Evolutionary conservation across 2,113 vertebrate species (phyloP), one percentile per base, ranked within the genome.

Genomic region (Macroglossus sobrinus): DNA sequence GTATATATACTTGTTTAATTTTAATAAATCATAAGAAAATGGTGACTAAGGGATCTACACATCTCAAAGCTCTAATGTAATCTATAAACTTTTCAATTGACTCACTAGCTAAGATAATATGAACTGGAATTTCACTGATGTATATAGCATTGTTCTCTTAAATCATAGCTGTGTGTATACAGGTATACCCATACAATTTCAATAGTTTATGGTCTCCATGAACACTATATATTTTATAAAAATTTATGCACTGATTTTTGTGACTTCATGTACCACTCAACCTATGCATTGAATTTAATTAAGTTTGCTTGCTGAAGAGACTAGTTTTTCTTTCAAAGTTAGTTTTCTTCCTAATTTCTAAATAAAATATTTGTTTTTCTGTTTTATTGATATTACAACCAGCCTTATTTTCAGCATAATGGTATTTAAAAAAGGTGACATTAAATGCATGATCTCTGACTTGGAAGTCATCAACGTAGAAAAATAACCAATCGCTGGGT

Each of bases 1-100:
- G 28, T 68, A 28, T 89, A 68, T 84, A n/a, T 88, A 74, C 82
- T 87, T 93, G 22, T 78, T 84, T 93, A 69, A 74, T 92, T 91
- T 81, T 87, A 95, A 95, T 75, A 92, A 97, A 74, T 88, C 72
- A 69, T 35, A 91, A 30, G 79, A 88, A 97, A 95, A 84, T 86
- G 64, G 75, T 89, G 74, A 87, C 38, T 28, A 81, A 85, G 64
- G 55, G 33, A 68, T 78, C 71, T 14, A 47, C 13, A 28, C 35
- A 80, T 96, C 63, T 93, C 82, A 93, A 16, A 33, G 63, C 45
- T 93, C 76, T 95, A 93, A 91, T 68, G 47, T 86, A 92, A 47
- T 91, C 47, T 50, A 68, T 92, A 72, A 94, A 85, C 88, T 85
- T 74, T 63, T 95, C 78, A 50, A 28, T 96, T 93, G 81, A 93